Evolutionary conservation across 1,140 invertebrate genomes (phyloP).

Genomic region (Formica exsecta): DNA sequence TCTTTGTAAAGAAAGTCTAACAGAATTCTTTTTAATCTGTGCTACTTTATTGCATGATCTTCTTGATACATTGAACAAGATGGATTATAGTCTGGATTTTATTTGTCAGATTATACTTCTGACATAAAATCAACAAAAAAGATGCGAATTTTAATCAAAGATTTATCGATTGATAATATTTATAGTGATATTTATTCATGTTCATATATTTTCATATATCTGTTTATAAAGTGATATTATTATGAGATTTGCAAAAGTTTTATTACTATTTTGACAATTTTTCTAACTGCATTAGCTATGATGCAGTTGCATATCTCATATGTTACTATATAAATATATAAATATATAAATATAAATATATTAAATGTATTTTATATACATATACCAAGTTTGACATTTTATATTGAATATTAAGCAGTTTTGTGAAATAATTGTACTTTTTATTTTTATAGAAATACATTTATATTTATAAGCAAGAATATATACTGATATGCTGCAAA

Average conservation of each 20-base stretch:
- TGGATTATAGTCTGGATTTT: not conserved
- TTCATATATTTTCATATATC: not conserved
- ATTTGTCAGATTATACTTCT: slow-evolving; percentile 22
- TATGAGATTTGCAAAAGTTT: not conserved
- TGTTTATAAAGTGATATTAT: not conserved
- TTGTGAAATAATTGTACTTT: slow-evolving; percentile 10
- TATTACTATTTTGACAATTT: slow-evolving; percentile 5
- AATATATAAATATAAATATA: not conserved
- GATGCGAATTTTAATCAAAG: not conserved
- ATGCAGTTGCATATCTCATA: slow-evolving; percentile 2
- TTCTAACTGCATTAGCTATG: slow-evolving; percentile 13
- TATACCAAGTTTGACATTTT: not conserved
- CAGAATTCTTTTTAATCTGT: not conserved
- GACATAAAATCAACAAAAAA: slow-evolving; percentile 6
- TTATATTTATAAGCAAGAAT: slow-evolving; percentile 1
- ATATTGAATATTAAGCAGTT: not conserved
- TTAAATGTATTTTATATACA: slow-evolving; percentile 4
- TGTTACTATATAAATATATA: slow-evolving; percentile 1
- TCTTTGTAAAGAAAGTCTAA: not conserved
- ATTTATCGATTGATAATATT: not conserved
- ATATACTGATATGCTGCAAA: not conserved
- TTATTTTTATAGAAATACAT: slow-evolving; percentile 10
- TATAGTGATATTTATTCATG: not conserved
- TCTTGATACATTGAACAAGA: slow-evolving; percentile 19
- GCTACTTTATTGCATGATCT: slow-evolving; percentile 4